Conservation (phyloP, 2,797 vertebrate species). For the Schizothorax lantsangensis region DNA sequence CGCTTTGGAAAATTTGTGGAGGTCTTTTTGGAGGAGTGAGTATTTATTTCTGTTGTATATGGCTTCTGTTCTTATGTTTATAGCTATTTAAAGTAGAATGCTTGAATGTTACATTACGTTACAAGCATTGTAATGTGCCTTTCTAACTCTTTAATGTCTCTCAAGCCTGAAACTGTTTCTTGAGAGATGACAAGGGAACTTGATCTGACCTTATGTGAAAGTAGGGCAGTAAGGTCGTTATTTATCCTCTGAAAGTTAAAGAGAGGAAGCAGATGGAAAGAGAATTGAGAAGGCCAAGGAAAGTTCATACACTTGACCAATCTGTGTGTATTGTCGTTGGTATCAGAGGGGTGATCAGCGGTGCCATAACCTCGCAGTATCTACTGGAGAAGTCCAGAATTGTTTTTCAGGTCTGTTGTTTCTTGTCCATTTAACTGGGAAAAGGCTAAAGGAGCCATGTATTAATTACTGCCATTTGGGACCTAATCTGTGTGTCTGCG, state of each 20-base stretch:
- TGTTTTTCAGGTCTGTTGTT: conserved; percentile 85
- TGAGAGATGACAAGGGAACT: conserved; percentile 14
- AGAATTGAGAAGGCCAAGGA: conserved; percentile 11
- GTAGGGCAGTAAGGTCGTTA: conserved; percentile 38
- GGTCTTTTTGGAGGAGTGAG: conserved; percentile 95
- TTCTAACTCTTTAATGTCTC: not conserved
- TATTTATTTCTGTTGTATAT: conserved; percentile 52
- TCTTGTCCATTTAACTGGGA: not conserved
- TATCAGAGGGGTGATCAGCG: conserved; percentile 70
- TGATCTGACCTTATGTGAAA: conserved; percentile 52
- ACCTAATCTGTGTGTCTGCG: conserved; percentile 27
- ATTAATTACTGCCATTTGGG: conserved; percentile 8
- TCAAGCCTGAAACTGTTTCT: conserved; percentile 1
- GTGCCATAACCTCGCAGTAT: conserved; percentile 98
- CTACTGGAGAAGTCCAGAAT: conserved; percentile 95
- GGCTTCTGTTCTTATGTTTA: not conserved
- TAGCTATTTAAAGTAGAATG: not conserved
- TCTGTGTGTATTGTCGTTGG: conserved; percentile 17
- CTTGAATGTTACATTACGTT: not conserved
- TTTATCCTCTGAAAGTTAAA: conserved; percentile 22
- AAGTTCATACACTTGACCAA: conserved; percentile 17
- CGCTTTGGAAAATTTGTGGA: conserved; percentile 96
- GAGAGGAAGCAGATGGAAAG: conserved; percentile 19
- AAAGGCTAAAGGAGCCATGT: conserved; percentile 14
- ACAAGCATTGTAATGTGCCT: not conserved